These are phyloP conservation scores for Lepus americanus DNA, from an alignment of 2,113 vertebrate species.

Conservation along the genomic window DNA sequence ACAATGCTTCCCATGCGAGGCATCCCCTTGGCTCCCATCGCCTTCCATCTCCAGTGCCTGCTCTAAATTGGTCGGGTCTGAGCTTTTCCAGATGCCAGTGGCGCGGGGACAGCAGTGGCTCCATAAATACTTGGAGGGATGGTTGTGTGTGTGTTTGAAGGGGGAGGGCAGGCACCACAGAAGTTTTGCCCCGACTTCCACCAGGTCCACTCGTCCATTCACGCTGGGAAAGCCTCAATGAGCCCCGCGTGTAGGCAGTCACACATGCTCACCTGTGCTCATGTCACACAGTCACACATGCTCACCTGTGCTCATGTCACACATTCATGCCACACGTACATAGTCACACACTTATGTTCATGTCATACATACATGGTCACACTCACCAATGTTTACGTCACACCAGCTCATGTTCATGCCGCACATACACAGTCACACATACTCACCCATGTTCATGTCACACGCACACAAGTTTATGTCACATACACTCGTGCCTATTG, in stretches of 20 bases:
- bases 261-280: not conserved
- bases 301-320: not conserved
- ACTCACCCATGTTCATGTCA: not conserved
- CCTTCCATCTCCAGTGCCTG: constrained; percentile 33
- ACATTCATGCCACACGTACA: not conserved
- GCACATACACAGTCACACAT: not conserved
- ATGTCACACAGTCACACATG: not conserved
- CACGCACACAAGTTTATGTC: not conserved
- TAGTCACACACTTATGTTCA: not conserved
- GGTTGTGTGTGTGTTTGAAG: constrained; percentile 81
- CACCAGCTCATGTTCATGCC: too few species aligned
- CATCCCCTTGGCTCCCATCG: not conserved
- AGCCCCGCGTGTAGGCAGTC: not conserved
- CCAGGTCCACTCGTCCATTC: constrained; percentile 44
- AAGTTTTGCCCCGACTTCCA: constrained; percentile 66
- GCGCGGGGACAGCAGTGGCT: constrained; percentile 52
- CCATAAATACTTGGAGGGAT: constrained; percentile 77
- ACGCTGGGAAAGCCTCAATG: constrained; percentile 36
- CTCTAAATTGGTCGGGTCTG: constrained; percentile 73
- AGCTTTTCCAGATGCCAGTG: constrained; percentile 82
- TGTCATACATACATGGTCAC: too few species aligned
- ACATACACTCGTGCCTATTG: too few species aligned
- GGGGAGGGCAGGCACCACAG: constrained; percentile 60
- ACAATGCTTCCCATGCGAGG: not conserved
- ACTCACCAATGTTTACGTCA: not conserved